Conservation (phyloP, 1,140 invertebrate species). For the Frieseomelitta varia region DNA sequence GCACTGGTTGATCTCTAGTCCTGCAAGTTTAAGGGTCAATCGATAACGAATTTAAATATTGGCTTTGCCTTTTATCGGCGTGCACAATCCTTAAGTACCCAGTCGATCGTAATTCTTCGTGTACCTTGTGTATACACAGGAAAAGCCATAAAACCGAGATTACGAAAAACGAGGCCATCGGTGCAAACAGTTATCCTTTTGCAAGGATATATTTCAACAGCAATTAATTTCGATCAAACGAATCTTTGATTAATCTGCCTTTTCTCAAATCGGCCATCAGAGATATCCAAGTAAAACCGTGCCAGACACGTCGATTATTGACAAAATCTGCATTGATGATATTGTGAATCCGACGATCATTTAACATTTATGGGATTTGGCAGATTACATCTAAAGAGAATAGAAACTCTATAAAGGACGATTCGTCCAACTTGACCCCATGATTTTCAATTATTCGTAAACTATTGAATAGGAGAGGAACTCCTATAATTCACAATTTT, state of each 20-base stretch:
- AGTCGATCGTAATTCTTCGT: slow-evolving; percentile 40
- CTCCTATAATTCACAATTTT: background rate
- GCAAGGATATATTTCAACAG: too few relatives aligned
- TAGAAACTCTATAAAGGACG: background rate
- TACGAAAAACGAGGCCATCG: slow-evolving; percentile 38
- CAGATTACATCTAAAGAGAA: background rate
- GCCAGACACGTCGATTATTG: background rate
- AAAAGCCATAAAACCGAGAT: slow-evolving; percentile 34
- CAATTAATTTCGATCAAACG: too few relatives aligned
- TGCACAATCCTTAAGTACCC: slow-evolving; percentile 25
- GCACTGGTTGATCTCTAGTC: background rate
- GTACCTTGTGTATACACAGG: slow-evolving; percentile 12
- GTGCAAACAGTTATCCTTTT: slow-evolving; percentile 27
- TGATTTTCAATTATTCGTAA: background rate
- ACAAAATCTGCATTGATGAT: background rate
- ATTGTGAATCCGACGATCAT: background rate
- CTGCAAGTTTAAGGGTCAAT: slow-evolving; percentile 53
- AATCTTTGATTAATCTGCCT: background rate
- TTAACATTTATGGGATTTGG: background rate
- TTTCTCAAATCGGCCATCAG: background rate
- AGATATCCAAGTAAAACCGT: background rate
- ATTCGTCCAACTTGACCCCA: background rate
- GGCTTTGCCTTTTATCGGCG: slow-evolving; percentile 33
- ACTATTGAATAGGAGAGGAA: background rate
- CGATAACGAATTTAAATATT: slow-evolving; percentile 62